A percentile compares a stretch with the other conserved stretches of the same genome.
Conservation (phyloP, 2,888 invertebrate genomes). For the Mesochorus sp. region DNA sequence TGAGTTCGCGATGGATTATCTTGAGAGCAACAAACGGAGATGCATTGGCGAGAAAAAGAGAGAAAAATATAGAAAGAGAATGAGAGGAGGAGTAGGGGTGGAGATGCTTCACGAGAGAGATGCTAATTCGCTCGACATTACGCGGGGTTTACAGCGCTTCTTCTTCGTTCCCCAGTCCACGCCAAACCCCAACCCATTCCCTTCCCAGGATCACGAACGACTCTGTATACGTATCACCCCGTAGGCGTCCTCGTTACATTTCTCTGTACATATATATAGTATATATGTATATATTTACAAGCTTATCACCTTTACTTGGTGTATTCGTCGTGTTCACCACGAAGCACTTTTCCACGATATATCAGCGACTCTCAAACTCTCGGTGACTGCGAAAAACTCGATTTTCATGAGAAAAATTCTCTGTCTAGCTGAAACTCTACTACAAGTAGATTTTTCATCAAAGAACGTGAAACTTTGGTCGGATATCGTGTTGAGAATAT, state of each 20-base stretch:
- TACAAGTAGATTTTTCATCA: neutral
- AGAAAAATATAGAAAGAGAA: constrained; percentile 11
- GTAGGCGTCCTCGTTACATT: constrained; percentile 49
- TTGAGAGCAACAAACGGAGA: constrained; percentile 57
- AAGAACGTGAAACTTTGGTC: neutral
- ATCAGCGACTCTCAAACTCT: constrained; percentile 50
- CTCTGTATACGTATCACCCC: constrained; percentile 6
- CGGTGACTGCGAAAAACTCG: neutral
- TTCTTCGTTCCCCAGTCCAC: constrained; percentile 24
- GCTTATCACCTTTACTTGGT: constrained; percentile 18
- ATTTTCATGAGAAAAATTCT: neutral
- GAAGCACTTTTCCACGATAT: neutral
- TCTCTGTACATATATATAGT: constrained; percentile 9
- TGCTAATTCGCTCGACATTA: constrained; percentile 70
- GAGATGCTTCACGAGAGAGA: constrained; percentile 52
- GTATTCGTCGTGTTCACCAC: constrained; percentile 15
- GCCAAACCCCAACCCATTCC: constrained; percentile 35
- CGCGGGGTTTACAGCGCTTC: constrained; percentile 63
- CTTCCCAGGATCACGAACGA: constrained; percentile 13
- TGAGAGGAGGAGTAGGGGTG: constrained; percentile 36
- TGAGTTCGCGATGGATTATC: constrained; percentile 35
- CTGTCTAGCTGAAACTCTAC: neutral
- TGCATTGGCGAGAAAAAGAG: neutral
- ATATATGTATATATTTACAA: too few species aligned
- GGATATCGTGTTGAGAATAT: neutral